Percentiles rank a stretch among this genome's conserved stretches.
These are phyloP conservation scores for Temnothorax rugatulus DNA, from an alignment of 2,888 invertebrate genomes.

Conservation along the genomic window DNA sequence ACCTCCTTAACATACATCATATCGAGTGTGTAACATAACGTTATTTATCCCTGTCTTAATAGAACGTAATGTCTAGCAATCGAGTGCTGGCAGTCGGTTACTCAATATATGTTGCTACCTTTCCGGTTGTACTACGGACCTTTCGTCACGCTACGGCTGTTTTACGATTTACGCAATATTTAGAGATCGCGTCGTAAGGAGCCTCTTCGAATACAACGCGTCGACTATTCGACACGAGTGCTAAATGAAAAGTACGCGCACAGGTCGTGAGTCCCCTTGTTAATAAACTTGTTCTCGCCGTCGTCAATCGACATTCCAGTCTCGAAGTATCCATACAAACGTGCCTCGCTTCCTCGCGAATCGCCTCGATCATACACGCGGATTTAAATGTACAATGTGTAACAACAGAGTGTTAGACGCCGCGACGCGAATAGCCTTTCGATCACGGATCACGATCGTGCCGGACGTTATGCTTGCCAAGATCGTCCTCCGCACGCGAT, in stretches of 20 bases:
- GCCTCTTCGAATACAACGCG: neutral
- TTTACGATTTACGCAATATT: neutral
- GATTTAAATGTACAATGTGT: constrained; percentile 30
- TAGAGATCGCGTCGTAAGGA: neutral
- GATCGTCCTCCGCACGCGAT: constrained; percentile 6
- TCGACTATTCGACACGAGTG: neutral
- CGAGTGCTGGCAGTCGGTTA: neutral
- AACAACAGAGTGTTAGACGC: constrained; percentile 17
- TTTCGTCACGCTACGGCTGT: neutral
- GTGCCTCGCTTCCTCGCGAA: neutral
- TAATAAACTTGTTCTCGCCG: constrained; percentile 33
- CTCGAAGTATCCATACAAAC: neutral
- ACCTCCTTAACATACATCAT: no score
- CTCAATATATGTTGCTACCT: neutral
- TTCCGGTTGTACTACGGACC: neutral
- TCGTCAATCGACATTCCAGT: constrained; percentile 12
- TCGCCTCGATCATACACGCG: neutral
- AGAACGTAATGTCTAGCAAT: neutral
- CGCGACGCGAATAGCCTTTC: constrained; percentile 37
- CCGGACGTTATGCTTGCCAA: constrained; percentile 41
- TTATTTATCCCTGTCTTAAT: neutral
- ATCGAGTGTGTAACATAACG: neutral
- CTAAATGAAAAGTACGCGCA: neutral
- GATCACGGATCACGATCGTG: constrained; percentile 11
- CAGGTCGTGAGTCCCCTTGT: neutral